A percentile compares a stretch with the other conserved stretches of the same genome.
phyloP scores from a whole-genome alignment of 2,797 vertebrate genomes.

The Sparidentex hasta region DNA sequence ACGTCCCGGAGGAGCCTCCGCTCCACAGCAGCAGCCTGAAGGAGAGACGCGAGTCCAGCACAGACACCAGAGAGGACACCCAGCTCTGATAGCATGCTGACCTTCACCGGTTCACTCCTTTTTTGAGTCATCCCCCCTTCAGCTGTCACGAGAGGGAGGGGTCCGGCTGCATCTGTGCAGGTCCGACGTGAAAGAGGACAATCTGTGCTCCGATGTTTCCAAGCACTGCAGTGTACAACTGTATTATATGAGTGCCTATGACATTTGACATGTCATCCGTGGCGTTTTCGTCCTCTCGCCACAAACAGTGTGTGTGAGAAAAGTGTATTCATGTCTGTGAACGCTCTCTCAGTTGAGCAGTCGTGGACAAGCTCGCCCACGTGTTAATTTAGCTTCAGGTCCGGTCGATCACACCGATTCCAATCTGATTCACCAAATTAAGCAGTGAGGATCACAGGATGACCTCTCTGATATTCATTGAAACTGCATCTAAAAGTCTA shows the following conservation, averaged over 20 bases:
- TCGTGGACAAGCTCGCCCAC: constrained; percentile 22
- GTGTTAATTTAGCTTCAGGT: constrained; percentile 2
- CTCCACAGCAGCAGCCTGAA: constrained; percentile 87
- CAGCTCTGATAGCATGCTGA: constrained; percentile 68
- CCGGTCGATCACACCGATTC: not conserved
- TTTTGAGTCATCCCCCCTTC: not conserved
- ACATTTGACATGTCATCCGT: constrained; percentile 43
- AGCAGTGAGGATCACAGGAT: not conserved
- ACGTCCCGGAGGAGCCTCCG: constrained; percentile 89
- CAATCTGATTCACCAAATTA: no score
- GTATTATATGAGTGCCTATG: constrained; percentile 71
- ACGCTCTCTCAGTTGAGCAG: constrained; percentile 38
- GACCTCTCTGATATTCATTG: not conserved
- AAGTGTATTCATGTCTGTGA: constrained; percentile 29
- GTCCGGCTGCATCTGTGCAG: constrained; percentile 12
- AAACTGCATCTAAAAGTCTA: not conserved
- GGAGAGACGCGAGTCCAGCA: constrained; percentile 82
- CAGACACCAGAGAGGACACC: constrained; percentile 88
- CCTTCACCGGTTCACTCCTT: constrained; percentile 11
- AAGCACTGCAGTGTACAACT: constrained; percentile 45
- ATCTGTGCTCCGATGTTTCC: constrained; percentile 40
- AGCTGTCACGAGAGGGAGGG: not conserved
- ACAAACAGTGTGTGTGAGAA: constrained; percentile 37
- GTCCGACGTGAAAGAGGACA: constrained; percentile 35
- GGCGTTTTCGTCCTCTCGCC: constrained; percentile 52